These are phyloP conservation scores for Hesperophylax magnus DNA, from an alignment of 1,140 invertebrate genomes.

Conservation along the genomic window DNA sequence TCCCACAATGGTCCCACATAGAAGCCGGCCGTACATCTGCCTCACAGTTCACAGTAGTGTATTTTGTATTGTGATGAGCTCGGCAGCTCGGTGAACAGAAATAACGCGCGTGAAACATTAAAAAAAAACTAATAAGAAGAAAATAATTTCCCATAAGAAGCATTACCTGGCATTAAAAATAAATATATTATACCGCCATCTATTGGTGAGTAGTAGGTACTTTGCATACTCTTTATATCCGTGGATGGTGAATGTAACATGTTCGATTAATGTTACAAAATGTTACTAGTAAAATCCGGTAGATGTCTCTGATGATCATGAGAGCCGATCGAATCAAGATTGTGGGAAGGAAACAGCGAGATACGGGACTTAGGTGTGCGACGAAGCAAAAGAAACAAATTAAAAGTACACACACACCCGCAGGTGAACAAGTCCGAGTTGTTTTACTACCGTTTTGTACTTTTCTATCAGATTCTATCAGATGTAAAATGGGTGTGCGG, in stretches of 20 bases:
- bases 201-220: not conserved
- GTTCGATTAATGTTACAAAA: too few species aligned
- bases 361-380: constrained; percentile 45
- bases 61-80: too few species aligned
- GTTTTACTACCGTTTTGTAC: constrained; percentile 68
- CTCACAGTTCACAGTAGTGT: too few species aligned
- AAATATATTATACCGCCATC: not conserved
- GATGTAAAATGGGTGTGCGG: constrained; percentile 71
- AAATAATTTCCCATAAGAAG: too few species aligned
- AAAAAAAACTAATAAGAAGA: too few species aligned
- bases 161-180: too few species aligned
- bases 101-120: too few species aligned
- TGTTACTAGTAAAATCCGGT: not conserved
- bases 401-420: constrained; percentile 59
- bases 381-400: constrained; percentile 25
- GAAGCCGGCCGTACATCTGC: too few species aligned
- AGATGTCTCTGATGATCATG: constrained; percentile 38
- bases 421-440: constrained; percentile 69
- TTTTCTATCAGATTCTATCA: constrained; percentile 67
- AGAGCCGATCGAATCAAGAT: constrained; percentile 5
- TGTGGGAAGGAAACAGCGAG: constrained; percentile 59
- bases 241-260: too few species aligned
- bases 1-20: too few species aligned
- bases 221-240: not conserved
- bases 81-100: too few species aligned